A percentile compares a stretch with the other conserved stretches of the same genome.
phyloP scores from a whole-genome alignment of 64 coral and sea anemone genomes.

The Orbicella faveolata region DNA sequence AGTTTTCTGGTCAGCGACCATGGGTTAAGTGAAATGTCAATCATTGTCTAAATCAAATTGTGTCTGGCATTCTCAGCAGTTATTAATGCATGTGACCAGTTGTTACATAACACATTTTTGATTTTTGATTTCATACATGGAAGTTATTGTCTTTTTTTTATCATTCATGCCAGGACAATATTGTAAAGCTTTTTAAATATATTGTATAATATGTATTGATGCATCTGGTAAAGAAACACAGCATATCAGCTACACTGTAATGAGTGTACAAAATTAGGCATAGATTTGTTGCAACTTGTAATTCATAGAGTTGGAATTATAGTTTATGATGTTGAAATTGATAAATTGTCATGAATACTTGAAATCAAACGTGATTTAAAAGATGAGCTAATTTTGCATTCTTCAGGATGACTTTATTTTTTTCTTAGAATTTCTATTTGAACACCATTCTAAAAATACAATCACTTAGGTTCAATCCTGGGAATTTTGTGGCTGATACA shows the following conservation, averaged over 20 bases:
- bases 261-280: not conserved
- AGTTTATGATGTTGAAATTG: too few species aligned
- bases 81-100: not conserved
- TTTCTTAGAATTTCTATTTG: too few species aligned
- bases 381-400: too few species aligned
- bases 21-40: not conserved
- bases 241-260: not conserved
- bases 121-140: not conserved
- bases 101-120: not conserved
- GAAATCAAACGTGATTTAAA: too few species aligned
- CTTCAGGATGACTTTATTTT: too few species aligned
- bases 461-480: too few species aligned
- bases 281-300: too few species aligned
- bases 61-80: not conserved
- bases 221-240: not conserved
- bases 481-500: too few species aligned
- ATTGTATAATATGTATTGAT: not conserved
- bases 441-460: too few species aligned
- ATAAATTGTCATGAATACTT: too few species aligned
- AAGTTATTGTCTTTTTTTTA: not conserved
- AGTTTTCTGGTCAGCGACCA: not conserved
- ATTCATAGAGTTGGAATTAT: too few species aligned
- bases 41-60: not conserved
- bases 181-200: slow-evolving; percentile 9
- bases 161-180: not conserved